A percentile compares a stretch with the other conserved stretches of the same genome.
phyloP scores from a whole-genome alignment of 2,888 invertebrate genomes.

The Andrena chrysosceles region DNA sequence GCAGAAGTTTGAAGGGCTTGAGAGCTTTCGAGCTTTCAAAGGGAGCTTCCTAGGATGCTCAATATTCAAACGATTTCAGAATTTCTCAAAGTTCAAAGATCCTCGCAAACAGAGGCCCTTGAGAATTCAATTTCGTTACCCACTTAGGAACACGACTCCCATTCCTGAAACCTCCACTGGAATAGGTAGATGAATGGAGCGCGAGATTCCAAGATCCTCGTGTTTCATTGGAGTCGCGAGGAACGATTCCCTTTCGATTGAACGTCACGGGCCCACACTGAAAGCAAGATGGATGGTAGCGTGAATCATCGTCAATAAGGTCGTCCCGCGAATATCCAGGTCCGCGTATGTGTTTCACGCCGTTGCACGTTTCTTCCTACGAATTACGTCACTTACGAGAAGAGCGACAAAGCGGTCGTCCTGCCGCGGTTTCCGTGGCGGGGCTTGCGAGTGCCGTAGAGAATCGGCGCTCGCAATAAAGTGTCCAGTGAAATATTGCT shows the following conservation, averaged over 20 bases:
- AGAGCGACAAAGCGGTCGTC: constrained; percentile 45
- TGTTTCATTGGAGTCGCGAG: neutral
- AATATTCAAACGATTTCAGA: no score
- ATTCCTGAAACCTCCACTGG: neutral
- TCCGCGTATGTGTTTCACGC: constrained; percentile 46
- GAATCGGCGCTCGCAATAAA: constrained; percentile 46
- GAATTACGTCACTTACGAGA: constrained; percentile 65
- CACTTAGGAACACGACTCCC: neutral
- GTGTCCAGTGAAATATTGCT: constrained; percentile 38
- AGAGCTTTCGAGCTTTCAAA: neutral
- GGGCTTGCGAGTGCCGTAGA: constrained; percentile 39
- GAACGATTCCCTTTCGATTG: constrained; percentile 31
- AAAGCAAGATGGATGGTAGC: constrained; percentile 46
- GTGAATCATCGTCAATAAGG: constrained; percentile 69
- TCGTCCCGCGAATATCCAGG: constrained; percentile 53
- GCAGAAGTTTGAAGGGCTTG: neutral
- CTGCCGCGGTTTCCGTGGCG: constrained; percentile 51
- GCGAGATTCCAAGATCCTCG: constrained; percentile 1
- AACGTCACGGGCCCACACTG: constrained; percentile 30
- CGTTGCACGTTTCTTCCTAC: constrained; percentile 48
- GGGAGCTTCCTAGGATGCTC: neutral
- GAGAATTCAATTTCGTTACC: neutral
- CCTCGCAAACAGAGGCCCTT: neutral
- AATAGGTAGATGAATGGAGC: neutral
- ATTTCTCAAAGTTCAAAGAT: neutral